These are phyloP conservation scores for Tricholaema leucomelas DNA, from an alignment of 2,113 vertebrate species.

Conservation along the genomic window DNA sequence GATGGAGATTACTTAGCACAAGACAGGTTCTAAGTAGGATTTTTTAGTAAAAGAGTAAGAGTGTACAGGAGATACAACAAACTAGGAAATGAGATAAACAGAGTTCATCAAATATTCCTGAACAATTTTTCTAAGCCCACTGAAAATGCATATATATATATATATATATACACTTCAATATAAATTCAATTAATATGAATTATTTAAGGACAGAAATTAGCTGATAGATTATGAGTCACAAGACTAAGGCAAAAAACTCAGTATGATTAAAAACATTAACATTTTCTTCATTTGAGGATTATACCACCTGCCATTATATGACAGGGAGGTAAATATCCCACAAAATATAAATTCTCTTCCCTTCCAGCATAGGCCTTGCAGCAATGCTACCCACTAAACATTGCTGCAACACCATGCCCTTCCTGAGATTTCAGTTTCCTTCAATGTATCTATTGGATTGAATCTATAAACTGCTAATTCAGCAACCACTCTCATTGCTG, in stretches of 20 bases:
- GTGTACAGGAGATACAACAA: not conserved
- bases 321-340: not conserved
- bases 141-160: too few species aligned
- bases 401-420: not conserved
- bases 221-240: not conserved
- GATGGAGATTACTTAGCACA: not conserved
- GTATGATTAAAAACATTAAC: not conserved
- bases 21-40: not conserved
- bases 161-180: too few species aligned
- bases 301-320: not conserved
- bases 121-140: not conserved
- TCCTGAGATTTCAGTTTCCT: not conserved
- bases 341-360: not conserved
- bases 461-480: not conserved
- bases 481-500: fast-evolving
- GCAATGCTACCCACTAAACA: not conserved
- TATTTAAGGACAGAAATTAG: slow-evolving; percentile 12
- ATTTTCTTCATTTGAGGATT: not conserved
- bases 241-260: not conserved
- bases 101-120: not conserved
- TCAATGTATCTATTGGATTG: not conserved
- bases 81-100: not conserved
- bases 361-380: not conserved
- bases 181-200: not conserved
- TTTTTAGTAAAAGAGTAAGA: not conserved